These are phyloP conservation scores for Eilema caniola DNA, from an alignment of 2,888 invertebrate genomes.

Conservation along the genomic window DNA sequence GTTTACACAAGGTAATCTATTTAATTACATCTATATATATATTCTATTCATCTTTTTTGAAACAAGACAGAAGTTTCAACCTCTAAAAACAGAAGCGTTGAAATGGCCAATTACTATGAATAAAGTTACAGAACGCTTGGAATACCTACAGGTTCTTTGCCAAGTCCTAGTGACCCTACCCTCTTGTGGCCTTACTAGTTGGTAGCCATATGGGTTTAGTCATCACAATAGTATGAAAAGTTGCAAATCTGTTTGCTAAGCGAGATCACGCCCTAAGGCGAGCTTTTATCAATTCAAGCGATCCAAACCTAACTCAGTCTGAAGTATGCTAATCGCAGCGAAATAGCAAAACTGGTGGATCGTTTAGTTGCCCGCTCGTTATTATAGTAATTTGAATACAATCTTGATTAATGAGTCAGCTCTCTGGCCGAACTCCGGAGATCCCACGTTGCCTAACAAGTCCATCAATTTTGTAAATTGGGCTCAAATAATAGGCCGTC, in stretches of 20 bases:
- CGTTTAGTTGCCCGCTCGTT: constrained; percentile 28
- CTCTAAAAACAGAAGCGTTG: background rate
- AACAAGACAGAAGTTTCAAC: background rate
- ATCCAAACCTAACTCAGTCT: background rate
- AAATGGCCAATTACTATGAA: too few relatives aligned
- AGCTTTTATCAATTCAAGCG: background rate
- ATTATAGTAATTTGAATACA: constrained; percentile 60
- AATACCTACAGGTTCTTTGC: too few relatives aligned
- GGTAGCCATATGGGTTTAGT: background rate
- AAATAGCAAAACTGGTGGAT: constrained; percentile 23
- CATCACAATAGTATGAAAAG: background rate
- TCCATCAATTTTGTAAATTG: constrained; percentile 43
- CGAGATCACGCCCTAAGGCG: background rate
- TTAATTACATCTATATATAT: too few relatives aligned
- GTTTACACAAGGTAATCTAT: background rate
- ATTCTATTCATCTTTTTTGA: too few relatives aligned
- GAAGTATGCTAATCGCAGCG: constrained; percentile 38
- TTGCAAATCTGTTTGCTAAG: background rate
- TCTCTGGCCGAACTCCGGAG: constrained; percentile 19
- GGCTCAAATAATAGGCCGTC: constrained; percentile 37
- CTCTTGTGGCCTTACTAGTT: too few relatives aligned
- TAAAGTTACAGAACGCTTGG: too few relatives aligned
- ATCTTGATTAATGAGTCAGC: constrained; percentile 51
- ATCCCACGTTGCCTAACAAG: constrained; percentile 31
- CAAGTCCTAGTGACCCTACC: too few relatives aligned